Conservation (phyloP, 2,888 invertebrate genomes). For the Phyto melanocephala region DNA sequence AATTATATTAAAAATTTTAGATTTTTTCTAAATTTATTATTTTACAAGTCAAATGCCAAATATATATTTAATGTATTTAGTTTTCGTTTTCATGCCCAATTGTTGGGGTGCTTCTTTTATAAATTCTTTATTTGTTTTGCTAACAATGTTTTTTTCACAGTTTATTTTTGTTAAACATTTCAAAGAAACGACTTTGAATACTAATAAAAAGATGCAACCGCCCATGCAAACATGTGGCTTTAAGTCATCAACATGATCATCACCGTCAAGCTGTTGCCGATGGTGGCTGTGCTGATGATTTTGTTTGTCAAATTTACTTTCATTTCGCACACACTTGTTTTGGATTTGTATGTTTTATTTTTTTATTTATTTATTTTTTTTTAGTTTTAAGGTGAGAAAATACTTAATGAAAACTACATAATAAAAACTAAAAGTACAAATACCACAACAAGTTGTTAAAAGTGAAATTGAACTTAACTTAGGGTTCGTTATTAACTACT, state of each 20-base stretch:
- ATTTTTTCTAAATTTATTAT: too few species aligned
- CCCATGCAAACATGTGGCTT: background rate
- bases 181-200: background rate
- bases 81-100: too few species aligned
- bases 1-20: too few species aligned
- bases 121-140: too few species aligned
- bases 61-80: too few species aligned
- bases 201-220: background rate
- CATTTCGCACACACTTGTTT: constrained; percentile 48
- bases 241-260: constrained; percentile 8
- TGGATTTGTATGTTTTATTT: background rate
- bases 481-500: constrained; percentile 10
- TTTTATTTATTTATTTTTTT: background rate
- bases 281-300: background rate
- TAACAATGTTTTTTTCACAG: background rate
- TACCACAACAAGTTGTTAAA: constrained; percentile 49
- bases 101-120: too few species aligned
- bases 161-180: background rate
- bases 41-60: too few species aligned
- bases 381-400: constrained; percentile 25
- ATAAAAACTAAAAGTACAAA: constrained; percentile 4
- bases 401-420: background rate
- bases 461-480: constrained; percentile 59
- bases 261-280: background rate
- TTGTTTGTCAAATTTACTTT: constrained; percentile 53